Evolutionary conservation across 2,113 vertebrate genomes (phyloP).

Genomic region (Ploceus nigricollis): DNA sequence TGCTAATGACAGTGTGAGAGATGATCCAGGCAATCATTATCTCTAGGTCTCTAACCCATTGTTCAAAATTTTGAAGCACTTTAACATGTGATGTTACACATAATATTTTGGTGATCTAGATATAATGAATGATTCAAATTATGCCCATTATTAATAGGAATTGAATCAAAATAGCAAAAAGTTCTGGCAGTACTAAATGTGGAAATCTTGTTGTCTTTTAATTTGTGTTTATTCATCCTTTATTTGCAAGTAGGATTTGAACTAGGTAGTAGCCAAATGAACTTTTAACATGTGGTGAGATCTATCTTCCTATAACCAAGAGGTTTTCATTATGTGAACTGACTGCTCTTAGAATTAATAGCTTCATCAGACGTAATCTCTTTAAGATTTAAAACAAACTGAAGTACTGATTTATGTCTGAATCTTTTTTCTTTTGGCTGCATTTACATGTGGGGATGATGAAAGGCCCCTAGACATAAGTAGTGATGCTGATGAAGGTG

Average conservation of each 20-base stretch:
- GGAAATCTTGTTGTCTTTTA: background rate
- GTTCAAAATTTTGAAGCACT: background rate
- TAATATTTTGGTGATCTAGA: background rate
- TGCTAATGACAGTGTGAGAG: background rate
- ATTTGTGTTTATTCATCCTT: background rate
- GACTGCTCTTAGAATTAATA: background rate
- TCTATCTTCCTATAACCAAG: background rate
- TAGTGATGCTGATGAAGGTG: slow-evolving; percentile 35
- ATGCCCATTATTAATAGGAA: background rate
- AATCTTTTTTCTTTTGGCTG: background rate
- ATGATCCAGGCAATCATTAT: background rate
- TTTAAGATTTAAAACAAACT: background rate
- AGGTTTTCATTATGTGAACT: background rate
- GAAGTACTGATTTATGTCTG: background rate
- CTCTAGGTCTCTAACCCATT: background rate
- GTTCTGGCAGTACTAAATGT: background rate
- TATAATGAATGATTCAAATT: background rate
- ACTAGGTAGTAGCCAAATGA: background rate
- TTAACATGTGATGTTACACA: background rate
- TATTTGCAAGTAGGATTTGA: background rate
- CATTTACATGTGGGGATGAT: background rate
- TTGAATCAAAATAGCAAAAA: background rate
- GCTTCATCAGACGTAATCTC: background rate
- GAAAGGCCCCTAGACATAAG: slow-evolving; percentile 55
- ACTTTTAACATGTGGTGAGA: background rate